Evolutionary conservation across 30 jellyfish, hydroid and myxozoan genomes (phyloP).

Genomic region (Clytia hemisphaerica): DNA sequence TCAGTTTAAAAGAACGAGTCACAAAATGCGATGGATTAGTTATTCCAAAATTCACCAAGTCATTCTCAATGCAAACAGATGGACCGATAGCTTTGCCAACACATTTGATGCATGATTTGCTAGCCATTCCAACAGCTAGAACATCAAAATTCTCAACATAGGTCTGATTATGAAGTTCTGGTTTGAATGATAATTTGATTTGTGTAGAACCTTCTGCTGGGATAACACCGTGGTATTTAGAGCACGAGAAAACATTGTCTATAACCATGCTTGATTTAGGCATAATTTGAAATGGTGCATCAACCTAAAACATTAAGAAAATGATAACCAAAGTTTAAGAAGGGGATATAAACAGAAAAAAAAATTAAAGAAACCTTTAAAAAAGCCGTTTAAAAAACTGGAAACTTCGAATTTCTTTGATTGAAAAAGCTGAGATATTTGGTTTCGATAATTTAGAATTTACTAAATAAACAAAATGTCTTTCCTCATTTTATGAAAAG

Average conservation of each 20-base stretch:
- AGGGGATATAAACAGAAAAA: not conserved
- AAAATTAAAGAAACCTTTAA: not conserved
- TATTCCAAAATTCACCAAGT: constrained; percentile 58
- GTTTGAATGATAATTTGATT: constrained; percentile 45
- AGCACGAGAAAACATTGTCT: constrained; percentile 61
- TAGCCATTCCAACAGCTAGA: constrained; percentile 61
- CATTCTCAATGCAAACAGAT: constrained; percentile 22
- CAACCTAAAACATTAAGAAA: constrained; percentile 41
- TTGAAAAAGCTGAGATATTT: not conserved
- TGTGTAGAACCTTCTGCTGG: constrained; percentile 46
- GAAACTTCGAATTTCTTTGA: not conserved
- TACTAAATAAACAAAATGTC: too few relatives aligned
- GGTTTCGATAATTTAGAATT: not conserved
- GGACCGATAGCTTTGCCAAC: constrained; percentile 61
- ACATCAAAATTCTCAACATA: constrained; percentile 66
- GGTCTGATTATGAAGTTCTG: constrained; percentile 28
- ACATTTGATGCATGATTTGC: constrained; percentile 44
- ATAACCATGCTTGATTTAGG: constrained; percentile 63
- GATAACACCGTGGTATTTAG: constrained; percentile 75
- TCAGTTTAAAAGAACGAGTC: constrained; percentile 51
- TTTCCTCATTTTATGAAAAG: too few relatives aligned
- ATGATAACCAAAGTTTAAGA: not conserved
- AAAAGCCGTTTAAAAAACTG: not conserved
- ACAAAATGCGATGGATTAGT: constrained; percentile 27
- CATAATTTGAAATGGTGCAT: constrained; percentile 73